A percentile compares a stretch with the other conserved stretches of the same genome.
Evolutionary conservation across 2,113 vertebrate species (phyloP).

Genomic region (Limnothrissa miodon): DNA sequence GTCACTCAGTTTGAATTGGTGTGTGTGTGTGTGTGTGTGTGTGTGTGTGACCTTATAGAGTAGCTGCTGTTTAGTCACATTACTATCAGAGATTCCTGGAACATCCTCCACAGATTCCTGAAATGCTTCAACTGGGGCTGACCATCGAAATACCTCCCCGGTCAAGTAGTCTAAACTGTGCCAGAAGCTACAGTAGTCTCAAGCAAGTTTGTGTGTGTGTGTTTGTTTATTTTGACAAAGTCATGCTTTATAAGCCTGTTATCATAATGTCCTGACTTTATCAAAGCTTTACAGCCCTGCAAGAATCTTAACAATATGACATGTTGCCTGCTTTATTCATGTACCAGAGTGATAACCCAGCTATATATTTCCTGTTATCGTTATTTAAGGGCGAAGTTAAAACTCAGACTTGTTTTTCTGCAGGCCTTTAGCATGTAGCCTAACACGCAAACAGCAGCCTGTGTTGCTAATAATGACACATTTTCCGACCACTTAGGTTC

Average conservation of each 20-base stretch:
- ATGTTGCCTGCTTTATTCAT: background rate
- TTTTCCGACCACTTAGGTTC: background rate
- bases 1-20: background rate
- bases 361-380: background rate
- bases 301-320: background rate
- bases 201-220: too few relatives aligned
- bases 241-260: slow-evolving; percentile 8
- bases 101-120: slow-evolving; percentile 14
- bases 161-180: background rate
- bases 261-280: background rate
- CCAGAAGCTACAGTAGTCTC: background rate
- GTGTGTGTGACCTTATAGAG: background rate
- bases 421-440: background rate
- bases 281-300: background rate
- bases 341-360: background rate
- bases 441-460: too few relatives aligned
- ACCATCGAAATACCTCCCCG: background rate
- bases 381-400: background rate
- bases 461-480: background rate
- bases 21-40: background rate
- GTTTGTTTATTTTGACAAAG: background rate
- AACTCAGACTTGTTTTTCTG: background rate
- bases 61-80: background rate
- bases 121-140: background rate
- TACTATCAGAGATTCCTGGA: background rate